Percentiles rank a stretch among this genome's conserved stretches.
Conservation (phyloP, 2,888 invertebrate species). For the Clepsis dumicolana region DNA sequence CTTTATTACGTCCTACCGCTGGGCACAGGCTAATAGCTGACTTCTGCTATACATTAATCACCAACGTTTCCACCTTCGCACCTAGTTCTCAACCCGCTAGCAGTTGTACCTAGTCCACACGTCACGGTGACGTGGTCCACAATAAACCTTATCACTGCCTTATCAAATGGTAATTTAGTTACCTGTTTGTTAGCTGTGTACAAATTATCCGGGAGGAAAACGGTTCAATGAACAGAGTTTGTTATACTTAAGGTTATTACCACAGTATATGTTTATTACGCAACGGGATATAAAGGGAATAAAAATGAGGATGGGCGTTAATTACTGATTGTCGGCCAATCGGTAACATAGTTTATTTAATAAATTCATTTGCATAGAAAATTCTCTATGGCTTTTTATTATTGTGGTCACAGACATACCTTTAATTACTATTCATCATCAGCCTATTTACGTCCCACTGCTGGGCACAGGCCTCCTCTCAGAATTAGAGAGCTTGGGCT, state of each 20-base stretch:
- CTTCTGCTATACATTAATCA: not conserved
- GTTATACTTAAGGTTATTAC: no score
- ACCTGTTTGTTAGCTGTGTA: constrained; percentile 25
- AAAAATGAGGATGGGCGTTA: not conserved
- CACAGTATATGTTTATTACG: not conserved
- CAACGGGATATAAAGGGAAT: not conserved
- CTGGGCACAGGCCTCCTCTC: no score
- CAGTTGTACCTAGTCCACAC: constrained; percentile 9
- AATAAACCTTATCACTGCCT: constrained; percentile 42
- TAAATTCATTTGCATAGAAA: no score
- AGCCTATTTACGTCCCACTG: no score
- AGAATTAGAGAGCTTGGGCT: no score
- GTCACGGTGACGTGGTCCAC: constrained; percentile 39
- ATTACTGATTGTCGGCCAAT: no score
- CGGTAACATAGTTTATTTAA: no score
- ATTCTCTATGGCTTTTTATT: no score
- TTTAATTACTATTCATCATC: no score
- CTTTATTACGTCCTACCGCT: no score
- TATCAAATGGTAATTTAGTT: constrained; percentile 42
- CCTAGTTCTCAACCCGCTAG: not conserved
- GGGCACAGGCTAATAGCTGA: no score
- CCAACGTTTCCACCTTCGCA: not conserved
- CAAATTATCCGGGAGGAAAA: constrained; percentile 18
- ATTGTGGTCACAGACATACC: no score
- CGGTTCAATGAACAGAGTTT: constrained; percentile 1